These are phyloP conservation scores for Sparus aurata DNA, from an alignment of 2,797 vertebrate genomes.

Conservation along the genomic window DNA sequence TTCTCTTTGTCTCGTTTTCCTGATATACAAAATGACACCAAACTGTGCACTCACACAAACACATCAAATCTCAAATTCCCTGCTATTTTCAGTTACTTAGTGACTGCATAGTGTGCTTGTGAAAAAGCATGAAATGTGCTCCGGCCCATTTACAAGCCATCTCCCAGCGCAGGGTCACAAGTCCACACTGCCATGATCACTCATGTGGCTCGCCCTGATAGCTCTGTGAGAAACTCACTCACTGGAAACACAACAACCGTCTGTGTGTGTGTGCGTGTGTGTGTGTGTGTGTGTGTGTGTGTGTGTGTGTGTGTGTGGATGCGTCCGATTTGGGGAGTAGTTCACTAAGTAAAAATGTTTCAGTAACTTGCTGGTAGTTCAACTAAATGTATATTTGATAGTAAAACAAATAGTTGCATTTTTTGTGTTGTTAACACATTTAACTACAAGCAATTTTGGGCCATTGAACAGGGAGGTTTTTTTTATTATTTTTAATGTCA, in stretches of 20 bases:
- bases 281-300: background rate
- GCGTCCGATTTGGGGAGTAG: too few species aligned
- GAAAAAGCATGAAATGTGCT: conserved; percentile 36
- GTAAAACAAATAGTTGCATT: too few species aligned
- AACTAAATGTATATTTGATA: too few species aligned
- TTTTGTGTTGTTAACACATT: too few species aligned
- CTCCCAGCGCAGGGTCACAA: conserved; percentile 30
- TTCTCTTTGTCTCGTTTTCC: conserved; percentile 53
- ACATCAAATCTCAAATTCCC: conserved; percentile 1
- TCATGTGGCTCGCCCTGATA: conserved; percentile 15
- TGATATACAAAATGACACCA: conserved; percentile 55
- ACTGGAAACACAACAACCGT: background rate
- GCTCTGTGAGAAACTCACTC: conserved; percentile 11
- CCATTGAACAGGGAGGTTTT: too few species aligned
- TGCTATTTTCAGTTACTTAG: conserved; percentile 12
- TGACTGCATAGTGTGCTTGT: conserved; percentile 26
- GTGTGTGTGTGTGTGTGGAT: background rate
- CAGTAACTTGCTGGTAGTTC: too few species aligned
- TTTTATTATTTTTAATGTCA: too few species aligned
- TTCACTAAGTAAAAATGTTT: too few species aligned
- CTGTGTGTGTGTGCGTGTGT: background rate
- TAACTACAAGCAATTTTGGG: too few species aligned
- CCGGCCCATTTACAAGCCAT: conserved; percentile 42
- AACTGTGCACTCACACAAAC: conserved; percentile 41
- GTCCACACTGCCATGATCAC: conserved; percentile 4